Conservation (phyloP, 1,140 invertebrate genomes). For the Hylaeus volcanicus region DNA sequence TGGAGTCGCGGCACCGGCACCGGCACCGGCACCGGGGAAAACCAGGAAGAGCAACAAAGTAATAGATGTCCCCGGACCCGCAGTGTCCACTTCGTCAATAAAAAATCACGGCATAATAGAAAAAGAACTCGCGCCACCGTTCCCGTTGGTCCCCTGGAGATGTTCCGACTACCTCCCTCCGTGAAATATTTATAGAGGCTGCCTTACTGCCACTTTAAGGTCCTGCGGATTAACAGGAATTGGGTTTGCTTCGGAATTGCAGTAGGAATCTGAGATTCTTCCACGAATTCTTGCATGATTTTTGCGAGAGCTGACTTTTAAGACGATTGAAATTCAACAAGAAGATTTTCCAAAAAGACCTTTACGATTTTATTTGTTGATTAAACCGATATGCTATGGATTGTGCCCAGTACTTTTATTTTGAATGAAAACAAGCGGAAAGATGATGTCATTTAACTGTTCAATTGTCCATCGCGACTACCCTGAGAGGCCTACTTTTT, state of each 20-base stretch:
- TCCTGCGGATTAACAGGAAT: slow-evolving; percentile 35
- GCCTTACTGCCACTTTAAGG: slow-evolving; percentile 10
- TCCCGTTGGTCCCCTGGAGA: slow-evolving; percentile 51
- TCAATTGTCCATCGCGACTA: no score
- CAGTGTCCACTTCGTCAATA: slow-evolving; percentile 80
- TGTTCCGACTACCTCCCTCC: slow-evolving; percentile 23
- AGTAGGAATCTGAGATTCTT: neutral
- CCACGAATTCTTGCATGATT: neutral
- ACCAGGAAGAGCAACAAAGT: slow-evolving; percentile 76
- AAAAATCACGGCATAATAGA: slow-evolving; percentile 80
- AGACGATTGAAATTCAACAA: no score
- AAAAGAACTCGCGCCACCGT: slow-evolving; percentile 62
- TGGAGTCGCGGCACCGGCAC: slow-evolving; percentile 8
- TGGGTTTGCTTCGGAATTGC: neutral
- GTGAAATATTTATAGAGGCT: slow-evolving; percentile 59
- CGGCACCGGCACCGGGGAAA: slow-evolving; percentile 44
- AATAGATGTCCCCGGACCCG: slow-evolving; percentile 78
- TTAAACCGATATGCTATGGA: no score
- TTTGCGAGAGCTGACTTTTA: no score
- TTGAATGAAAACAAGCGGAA: no score
- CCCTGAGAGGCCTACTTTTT: no score
- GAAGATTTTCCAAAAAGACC: no score
- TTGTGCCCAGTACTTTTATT: no score
- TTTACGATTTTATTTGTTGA: no score
- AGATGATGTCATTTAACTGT: no score